Percentiles rank a stretch among this genome's conserved stretches.
Conservation (phyloP, 64 coral and sea anemone genomes). For the Pachyseris speciosa region DNA sequence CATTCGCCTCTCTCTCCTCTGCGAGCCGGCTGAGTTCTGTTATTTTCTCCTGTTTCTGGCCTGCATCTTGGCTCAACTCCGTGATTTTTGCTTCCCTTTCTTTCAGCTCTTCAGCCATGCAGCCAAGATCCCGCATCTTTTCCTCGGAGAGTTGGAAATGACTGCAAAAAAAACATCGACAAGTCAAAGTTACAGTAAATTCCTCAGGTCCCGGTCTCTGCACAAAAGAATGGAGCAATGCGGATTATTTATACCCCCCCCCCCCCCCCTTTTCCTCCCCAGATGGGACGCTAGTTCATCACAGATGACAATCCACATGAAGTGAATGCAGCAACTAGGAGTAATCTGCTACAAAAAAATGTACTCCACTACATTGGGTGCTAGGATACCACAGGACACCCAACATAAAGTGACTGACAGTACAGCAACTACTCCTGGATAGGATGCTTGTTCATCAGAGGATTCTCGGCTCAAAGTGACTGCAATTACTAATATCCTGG, state of each 20-base stretch:
- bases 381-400: not conserved
- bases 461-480: no score
- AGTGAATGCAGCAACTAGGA: no score
- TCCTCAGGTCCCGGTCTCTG: not conserved
- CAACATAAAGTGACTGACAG: not conserved
- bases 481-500: no score
- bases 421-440: not conserved
- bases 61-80: constrained; percentile 6
- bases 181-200: not conserved
- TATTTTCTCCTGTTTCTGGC: constrained; percentile 34
- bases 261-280: no score
- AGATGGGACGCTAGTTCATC: no score
- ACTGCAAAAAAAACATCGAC: not conserved
- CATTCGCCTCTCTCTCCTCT: constrained; percentile 13
- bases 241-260: no score
- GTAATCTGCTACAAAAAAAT: no score
- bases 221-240: no score
- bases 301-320: no score
- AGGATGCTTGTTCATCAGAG: no score
- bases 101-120: constrained; percentile 29
- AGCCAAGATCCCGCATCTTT: not conserved
- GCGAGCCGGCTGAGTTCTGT: constrained; percentile 21
- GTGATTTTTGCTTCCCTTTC: not conserved
- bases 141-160: constrained; percentile 21
- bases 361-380: no score